Evolutionary conservation across 2,113 vertebrate species (phyloP).

Genomic region (Coptodon rendalli): DNA sequence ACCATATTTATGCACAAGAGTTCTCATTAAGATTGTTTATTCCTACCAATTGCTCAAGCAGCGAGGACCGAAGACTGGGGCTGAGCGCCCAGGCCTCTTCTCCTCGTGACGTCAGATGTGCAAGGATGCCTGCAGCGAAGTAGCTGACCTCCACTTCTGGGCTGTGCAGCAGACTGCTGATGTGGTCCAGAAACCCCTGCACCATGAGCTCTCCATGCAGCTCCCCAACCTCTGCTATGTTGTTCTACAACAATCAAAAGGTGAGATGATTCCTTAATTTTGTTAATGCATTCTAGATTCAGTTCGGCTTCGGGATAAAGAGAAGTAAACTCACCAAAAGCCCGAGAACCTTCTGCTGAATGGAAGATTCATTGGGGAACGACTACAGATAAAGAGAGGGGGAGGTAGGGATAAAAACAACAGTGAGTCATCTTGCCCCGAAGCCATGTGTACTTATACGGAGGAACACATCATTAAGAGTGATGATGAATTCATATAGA

Average conservation of each 20-base stretch:
- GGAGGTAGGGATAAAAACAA: background rate
- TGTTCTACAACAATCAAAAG: constrained; percentile 76
- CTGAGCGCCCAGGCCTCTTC: constrained; percentile 89
- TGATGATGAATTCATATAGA: background rate
- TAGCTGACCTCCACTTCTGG: constrained; percentile 97
- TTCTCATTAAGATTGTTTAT: background rate
- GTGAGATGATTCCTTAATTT: background rate
- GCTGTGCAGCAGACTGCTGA: constrained; percentile 88
- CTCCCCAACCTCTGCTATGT: constrained; percentile 96
- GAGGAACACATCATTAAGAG: background rate
- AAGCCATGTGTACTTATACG: background rate
- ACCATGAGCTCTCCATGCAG: constrained; percentile 95
- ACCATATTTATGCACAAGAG: background rate
- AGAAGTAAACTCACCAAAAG: constrained; percentile 82
- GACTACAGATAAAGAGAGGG: constrained; percentile 69
- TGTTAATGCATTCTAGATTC: background rate
- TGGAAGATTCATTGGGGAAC: constrained; percentile 94
- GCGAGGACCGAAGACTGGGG: constrained; percentile 76
- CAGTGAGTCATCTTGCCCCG: constrained; percentile 5
- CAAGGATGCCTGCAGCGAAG: constrained; percentile 96
- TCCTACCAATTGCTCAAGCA: constrained; percentile 90
- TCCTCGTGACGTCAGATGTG: constrained; percentile 94
- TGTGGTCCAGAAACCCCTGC: constrained; percentile 93
- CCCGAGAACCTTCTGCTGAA: constrained; percentile 97
- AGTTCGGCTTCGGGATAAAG: background rate